Conservation (phyloP, 2,888 invertebrate species). For the Julus scandinavius region DNA sequence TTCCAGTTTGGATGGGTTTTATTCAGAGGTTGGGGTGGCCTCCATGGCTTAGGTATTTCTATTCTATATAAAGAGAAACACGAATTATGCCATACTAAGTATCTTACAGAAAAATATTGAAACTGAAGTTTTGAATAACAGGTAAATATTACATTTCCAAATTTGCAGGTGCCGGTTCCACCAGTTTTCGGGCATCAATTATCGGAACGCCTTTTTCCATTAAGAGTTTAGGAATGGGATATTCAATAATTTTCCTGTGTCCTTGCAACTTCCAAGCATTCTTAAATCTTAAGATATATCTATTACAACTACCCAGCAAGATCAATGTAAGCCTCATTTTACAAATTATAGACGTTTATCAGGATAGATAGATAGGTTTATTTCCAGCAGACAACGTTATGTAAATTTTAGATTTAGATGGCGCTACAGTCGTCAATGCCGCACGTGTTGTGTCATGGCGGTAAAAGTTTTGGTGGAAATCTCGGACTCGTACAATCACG, state of each 20-base stretch:
- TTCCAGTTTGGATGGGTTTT: conserved; percentile 45
- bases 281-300: not conserved
- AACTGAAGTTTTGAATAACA: not conserved
- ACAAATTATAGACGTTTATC: not conserved
- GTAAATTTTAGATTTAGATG: not conserved
- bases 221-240: not conserved
- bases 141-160: not conserved
- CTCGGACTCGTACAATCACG: not conserved
- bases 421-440: not conserved
- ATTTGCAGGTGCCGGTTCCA: not conserved
- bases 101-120: not conserved
- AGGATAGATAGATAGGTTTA: not conserved
- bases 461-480: not conserved
- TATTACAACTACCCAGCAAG: not conserved
- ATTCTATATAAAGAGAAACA: not conserved
- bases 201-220: conserved; percentile 10
- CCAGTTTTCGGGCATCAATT: not conserved
- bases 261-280: not conserved
- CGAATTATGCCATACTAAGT: not conserved
- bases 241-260: not conserved
- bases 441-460: not conserved
- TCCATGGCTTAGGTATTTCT: conserved; percentile 34
- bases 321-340: not conserved
- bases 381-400: not conserved
- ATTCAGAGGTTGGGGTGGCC: not conserved